Percentiles rank a stretch among this genome's conserved stretches.
Conservation (phyloP, 2,113 vertebrate species). For the Hipposideros armiger region DNA sequence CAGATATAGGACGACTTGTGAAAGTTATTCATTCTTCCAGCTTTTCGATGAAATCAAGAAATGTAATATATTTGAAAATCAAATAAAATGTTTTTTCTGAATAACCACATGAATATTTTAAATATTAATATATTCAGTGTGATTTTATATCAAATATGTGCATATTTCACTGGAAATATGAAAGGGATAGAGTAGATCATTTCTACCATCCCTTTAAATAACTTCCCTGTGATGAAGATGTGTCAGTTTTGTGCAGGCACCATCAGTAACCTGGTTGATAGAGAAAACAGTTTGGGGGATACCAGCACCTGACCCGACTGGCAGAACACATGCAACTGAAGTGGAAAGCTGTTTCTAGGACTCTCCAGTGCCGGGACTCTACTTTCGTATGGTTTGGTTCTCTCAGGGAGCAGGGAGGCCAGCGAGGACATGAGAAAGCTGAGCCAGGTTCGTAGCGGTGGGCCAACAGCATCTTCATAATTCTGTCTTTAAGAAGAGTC, state of each 20-base stretch:
- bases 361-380: background rate
- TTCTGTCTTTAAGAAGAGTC: background rate
- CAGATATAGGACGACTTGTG: background rate
- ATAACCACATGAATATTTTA: background rate
- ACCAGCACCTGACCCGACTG: no score
- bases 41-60: background rate
- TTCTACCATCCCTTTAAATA: background rate
- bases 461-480: no score
- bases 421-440: accelerated
- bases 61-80: background rate
- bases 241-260: background rate
- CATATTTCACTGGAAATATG: background rate
- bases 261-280: no score
- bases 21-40: background rate
- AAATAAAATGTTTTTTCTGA: slow-evolving; percentile 13
- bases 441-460: background rate
- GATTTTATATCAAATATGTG: background rate
- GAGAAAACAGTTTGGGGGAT: background rate
- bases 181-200: background rate
- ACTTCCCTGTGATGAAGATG: no score
- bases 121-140: background rate
- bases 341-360: background rate
- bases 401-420: background rate
- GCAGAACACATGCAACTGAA: background rate
- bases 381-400: background rate